Evolutionary conservation across 1,140 invertebrate species (phyloP).

Genomic region (Elysia chlorotica): DNA sequence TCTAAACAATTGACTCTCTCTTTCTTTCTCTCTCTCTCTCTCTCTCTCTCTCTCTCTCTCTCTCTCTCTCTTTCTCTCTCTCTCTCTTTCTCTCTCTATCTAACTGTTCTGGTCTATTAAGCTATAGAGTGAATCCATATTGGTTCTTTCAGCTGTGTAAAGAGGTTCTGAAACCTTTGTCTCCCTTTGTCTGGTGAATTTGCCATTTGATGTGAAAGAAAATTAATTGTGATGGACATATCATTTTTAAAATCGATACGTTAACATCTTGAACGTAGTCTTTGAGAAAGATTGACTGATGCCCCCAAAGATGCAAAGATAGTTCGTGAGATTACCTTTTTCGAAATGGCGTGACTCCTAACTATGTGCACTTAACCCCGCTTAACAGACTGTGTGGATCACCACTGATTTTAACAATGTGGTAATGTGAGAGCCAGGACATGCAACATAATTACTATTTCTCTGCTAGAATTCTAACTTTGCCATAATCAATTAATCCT

Average conservation of each 20-base stretch:
- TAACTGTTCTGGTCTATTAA: background rate
- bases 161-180: too few relatives aligned
- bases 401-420: too few relatives aligned
- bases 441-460: too few relatives aligned
- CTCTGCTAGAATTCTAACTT: too few relatives aligned
- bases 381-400: too few relatives aligned
- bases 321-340: too few relatives aligned
- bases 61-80: conserved; percentile 12
- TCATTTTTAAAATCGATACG: background rate
- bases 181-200: background rate
- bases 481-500: too few relatives aligned
- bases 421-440: too few relatives aligned
- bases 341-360: too few relatives aligned
- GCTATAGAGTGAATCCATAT: too few relatives aligned
- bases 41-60: conserved; percentile 10
- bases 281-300: background rate
- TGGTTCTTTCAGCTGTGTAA: too few relatives aligned
- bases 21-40: background rate
- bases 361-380: too few relatives aligned
- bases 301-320: background rate
- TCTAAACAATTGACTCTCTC: background rate
- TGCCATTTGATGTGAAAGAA: background rate
- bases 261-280: background rate
- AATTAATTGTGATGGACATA: background rate
- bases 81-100: conserved; percentile 9